Conservation (phyloP, 2,797 vertebrate species). For the Gila robusta region DNA sequence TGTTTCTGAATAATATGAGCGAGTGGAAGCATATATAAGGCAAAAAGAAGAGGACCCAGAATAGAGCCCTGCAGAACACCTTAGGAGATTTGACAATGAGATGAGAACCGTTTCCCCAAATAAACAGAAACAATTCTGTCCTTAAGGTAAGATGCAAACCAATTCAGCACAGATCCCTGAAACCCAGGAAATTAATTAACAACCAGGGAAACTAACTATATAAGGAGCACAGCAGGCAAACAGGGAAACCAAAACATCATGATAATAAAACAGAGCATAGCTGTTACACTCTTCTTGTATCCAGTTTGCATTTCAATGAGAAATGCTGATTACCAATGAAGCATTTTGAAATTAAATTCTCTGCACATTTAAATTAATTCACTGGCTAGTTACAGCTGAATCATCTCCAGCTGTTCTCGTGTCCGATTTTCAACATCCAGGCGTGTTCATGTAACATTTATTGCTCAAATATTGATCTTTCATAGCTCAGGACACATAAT, state of each 20-base stretch:
- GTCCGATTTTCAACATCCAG: background rate
- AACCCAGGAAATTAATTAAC: background rate
- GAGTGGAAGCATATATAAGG: no score
- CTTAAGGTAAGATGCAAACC: no score
- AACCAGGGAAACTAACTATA: background rate
- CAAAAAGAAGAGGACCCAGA: no score
- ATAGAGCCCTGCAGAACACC: no score
- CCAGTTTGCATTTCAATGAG: background rate
- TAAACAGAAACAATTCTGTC: no score
- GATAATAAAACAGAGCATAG: background rate
- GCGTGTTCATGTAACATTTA: background rate
- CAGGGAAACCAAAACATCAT: background rate
- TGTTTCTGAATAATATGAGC: no score
- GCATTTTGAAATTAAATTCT: background rate
- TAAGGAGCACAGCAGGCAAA: background rate
- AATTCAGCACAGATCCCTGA: no score
- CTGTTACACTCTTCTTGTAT: background rate
- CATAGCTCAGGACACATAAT: background rate
- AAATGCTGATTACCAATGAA: background rate
- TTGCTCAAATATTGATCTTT: background rate
- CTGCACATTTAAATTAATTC: slow-evolving; percentile 5
- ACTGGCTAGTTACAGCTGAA: background rate
- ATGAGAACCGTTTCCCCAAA: no score
- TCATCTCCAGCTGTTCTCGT: slow-evolving; percentile 10
- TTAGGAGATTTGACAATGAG: no score